These are phyloP conservation scores for Homarus americanus DNA, from an alignment of 1,140 invertebrate species.

Conservation along the genomic window DNA sequence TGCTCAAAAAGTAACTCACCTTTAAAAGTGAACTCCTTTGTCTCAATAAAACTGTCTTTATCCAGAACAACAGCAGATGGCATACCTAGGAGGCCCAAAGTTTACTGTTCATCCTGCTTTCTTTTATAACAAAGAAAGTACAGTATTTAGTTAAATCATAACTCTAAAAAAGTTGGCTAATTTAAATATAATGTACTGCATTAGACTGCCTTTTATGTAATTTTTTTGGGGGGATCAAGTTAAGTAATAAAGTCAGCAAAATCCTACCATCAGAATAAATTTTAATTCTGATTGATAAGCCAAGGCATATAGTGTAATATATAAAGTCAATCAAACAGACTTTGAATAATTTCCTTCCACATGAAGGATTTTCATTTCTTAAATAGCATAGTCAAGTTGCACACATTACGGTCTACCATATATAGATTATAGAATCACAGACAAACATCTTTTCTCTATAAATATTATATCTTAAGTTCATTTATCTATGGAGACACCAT, in stretches of 20 bases:
- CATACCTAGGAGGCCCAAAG: not conserved
- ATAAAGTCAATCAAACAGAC: not conserved
- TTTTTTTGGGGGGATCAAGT: not conserved
- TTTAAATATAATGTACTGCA: not conserved
- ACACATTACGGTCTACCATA: constrained; percentile 42
- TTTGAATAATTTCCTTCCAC: constrained; percentile 20
- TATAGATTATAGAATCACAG: constrained; percentile 41
- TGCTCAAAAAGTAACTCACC: not conserved
- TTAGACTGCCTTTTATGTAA: not conserved
- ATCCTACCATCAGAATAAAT: not conserved
- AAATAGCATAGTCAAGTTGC: constrained; percentile 53
- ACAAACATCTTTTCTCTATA: constrained; percentile 21
- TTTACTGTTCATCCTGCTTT: not conserved
- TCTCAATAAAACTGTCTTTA: not conserved
- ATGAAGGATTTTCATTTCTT: constrained; percentile 40
- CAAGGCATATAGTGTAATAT: not conserved
- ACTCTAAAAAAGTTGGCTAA: not conserved
- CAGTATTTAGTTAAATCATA: not conserved
- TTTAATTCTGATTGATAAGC: not conserved
- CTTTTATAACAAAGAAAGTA: constrained; percentile 41
- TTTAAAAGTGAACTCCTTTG: not conserved
- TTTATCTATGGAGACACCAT: constrained; percentile 18
- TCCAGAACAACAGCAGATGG: not conserved
- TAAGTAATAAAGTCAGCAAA: not conserved
- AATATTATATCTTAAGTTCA: constrained; percentile 1